A percentile compares a stretch with the other conserved stretches of the same genome.
Conservation (phyloP, 2,888 invertebrate species). For the Conomelus anceps region DNA sequence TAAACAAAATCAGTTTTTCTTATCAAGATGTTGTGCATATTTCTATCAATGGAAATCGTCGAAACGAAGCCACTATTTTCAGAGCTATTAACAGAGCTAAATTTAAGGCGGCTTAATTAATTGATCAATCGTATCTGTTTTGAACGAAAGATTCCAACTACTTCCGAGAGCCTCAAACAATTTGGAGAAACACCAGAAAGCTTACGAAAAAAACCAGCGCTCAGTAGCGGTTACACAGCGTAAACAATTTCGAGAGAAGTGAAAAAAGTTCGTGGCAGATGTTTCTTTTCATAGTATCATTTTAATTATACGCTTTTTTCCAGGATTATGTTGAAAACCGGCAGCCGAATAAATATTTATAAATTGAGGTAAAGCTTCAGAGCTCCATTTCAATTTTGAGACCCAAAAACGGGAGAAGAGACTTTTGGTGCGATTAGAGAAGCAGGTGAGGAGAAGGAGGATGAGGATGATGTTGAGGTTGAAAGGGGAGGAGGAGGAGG, state of each 20-base stretch:
- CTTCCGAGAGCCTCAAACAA: neutral
- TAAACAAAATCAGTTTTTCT: no score
- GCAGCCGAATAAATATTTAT: neutral
- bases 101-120: neutral
- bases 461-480: neutral
- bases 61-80: no score
- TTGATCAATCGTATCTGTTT: neutral
- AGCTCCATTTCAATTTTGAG: neutral
- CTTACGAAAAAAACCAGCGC: neutral
- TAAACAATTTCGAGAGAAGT: neutral
- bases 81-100: no score
- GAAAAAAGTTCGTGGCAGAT: neutral
- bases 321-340: neutral
- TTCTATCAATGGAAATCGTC: no score
- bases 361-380: neutral
- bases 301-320: neutral
- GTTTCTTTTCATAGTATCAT: neutral
- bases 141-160: neutral
- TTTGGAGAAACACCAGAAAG: neutral
- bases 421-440: neutral
- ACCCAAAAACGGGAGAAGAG: neutral
- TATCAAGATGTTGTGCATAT: no score
- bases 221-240: neutral
- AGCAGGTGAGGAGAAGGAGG: neutral
- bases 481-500: neutral